Evolutionary conservation across 2,888 invertebrate species (phyloP), one percentile per base, ranked within the genome.

Genomic region (Octodonta nipae): DNA sequence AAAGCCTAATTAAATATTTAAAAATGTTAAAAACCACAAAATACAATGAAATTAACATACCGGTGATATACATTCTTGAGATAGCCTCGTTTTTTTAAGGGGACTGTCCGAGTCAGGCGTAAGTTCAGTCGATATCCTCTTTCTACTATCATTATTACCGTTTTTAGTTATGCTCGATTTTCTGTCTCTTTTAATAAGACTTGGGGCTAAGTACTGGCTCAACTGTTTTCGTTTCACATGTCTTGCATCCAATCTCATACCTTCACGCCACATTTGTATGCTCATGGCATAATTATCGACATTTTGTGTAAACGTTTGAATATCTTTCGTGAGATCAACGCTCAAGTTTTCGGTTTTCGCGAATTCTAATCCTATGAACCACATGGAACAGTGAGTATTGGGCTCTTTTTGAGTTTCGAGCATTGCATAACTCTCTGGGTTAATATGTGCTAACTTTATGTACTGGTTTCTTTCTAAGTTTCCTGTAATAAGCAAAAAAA

Each of bases 281-380:
- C 71, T 71, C 41, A 71, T 70, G 0, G 84, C 86, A 58, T 83
- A 81, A 45, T 74, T 71, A 58, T 75, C 75, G 58, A 92, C 89
- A 16, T 82, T 76, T 51, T 89, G 83, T 1, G 86, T 88, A 63
- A 96, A 96, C 30, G 75, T 74, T 48, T 82, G 80, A 44, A 96
- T 95, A 55, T 92, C 93, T 45, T 78, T 77, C 0, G 95, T 95
- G 36, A 96, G 73, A 64, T 96, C 89, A 31, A 98, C 78, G 54
- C 92, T 91, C 30, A 88, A 67, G 12, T 42, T 37, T 56, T 82
- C 80, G 8, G 80, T 76, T 65, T 87, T 88, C 49, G 82, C 80
- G 58, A 98, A 92, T 42, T 84, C 80, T 31, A 98, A 68, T 0
- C 98, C 98, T 50, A 99, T 91, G 63, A 96, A 96, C 98, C 98